These are phyloP conservation scores for Meghimatium bilineatum DNA, from an alignment of 2,888 invertebrate genomes.

Conservation along the genomic window DNA sequence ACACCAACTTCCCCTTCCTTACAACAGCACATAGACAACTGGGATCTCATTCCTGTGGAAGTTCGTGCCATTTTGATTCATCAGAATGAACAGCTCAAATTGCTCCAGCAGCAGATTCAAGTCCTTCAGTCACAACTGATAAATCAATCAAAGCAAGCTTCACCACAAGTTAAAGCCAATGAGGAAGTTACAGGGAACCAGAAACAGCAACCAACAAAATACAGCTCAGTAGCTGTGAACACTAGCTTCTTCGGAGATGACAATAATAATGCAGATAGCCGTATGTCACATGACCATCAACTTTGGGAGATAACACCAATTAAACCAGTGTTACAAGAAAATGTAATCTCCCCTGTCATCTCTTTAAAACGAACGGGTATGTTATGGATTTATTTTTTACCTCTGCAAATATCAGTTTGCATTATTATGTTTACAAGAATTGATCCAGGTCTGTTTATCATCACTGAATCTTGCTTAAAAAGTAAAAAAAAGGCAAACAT, in stretches of 20 bases:
- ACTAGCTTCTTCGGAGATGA: conserved; percentile 54
- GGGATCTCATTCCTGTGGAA: conserved; percentile 69
- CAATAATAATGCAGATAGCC: not conserved
- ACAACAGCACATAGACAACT: conserved; percentile 47
- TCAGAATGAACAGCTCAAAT: conserved; percentile 72
- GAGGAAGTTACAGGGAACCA: not conserved
- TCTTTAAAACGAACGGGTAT: not conserved
- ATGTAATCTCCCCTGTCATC: not conserved
- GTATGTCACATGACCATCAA: conserved; percentile 34
- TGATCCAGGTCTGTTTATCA: too few relatives aligned
- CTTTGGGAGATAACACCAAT: conserved; percentile 33
- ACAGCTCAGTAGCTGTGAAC: conserved; percentile 59
- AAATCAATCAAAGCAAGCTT: not conserved
- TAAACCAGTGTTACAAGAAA: not conserved
- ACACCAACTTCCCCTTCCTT: not conserved
- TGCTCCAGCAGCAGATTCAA: conserved; percentile 72
- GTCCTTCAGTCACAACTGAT: conserved; percentile 59
- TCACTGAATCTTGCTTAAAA: too few relatives aligned
- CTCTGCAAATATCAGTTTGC: too few relatives aligned
- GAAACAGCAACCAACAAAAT: not conserved
- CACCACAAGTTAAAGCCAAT: not conserved
- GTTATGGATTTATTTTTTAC: too few relatives aligned
- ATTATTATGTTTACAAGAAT: too few relatives aligned
- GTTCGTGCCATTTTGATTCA: conserved; percentile 69
- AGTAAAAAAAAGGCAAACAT: too few relatives aligned